A percentile compares a stretch with the other conserved stretches of the same genome.
Conservation (phyloP, 2,888 invertebrate species). For the Ethmia dodecea region DNA sequence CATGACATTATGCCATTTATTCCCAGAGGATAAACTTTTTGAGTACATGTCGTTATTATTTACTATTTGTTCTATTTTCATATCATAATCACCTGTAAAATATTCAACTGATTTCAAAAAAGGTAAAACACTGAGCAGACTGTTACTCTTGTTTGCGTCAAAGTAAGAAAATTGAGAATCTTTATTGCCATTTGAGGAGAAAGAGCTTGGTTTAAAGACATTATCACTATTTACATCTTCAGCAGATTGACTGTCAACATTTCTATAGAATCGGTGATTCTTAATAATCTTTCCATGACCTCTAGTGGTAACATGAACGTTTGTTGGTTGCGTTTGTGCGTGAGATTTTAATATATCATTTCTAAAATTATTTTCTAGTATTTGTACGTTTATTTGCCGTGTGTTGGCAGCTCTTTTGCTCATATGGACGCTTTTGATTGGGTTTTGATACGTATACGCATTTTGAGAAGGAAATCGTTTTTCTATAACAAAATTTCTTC, state of each 20-base stretch:
- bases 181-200: slow-evolving; percentile 20
- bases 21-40: slow-evolving; percentile 40
- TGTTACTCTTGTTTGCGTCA: slow-evolving; percentile 28
- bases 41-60: slow-evolving; percentile 36
- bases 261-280: slow-evolving; percentile 40
- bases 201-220: slow-evolving; percentile 22
- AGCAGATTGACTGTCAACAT: slow-evolving; percentile 22
- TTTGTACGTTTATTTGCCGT: slow-evolving; percentile 54
- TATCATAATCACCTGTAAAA: slow-evolving; percentile 28
- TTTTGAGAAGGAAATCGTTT: slow-evolving; percentile 27
- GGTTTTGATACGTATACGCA: neutral
- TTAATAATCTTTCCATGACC: slow-evolving; percentile 29
- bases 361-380: slow-evolving; percentile 46
- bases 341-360: slow-evolving; percentile 44
- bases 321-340: slow-evolving; percentile 35
- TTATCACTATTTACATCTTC: slow-evolving; percentile 27
- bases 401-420: slow-evolving; percentile 27
- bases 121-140: slow-evolving; percentile 43
- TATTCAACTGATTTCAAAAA: slow-evolving; percentile 55
- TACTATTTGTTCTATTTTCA: slow-evolving; percentile 16
- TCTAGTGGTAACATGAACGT: slow-evolving; percentile 49
- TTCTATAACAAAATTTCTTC: slow-evolving; percentile 34
- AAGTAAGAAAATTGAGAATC: slow-evolving; percentile 21
- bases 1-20: slow-evolving; percentile 64
- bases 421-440: neutral